Evolutionary conservation across 2,113 vertebrate species (phyloP).

Genomic region (Centropus unirufus): DNA sequence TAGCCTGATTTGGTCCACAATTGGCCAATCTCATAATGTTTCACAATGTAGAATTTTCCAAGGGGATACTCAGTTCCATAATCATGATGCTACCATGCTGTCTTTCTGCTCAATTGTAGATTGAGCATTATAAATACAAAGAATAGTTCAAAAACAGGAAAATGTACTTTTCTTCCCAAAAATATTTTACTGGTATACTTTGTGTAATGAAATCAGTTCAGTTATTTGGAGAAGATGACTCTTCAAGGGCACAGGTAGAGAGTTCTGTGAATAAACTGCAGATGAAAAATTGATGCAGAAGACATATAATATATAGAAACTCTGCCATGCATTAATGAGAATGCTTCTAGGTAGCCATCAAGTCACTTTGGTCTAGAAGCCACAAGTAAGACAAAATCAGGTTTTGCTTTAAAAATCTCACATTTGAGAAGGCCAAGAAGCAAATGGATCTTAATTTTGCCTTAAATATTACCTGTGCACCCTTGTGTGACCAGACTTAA

Average conservation of each 20-base stretch:
- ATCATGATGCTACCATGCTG: not conserved
- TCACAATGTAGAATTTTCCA: not conserved
- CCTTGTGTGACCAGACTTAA: not conserved
- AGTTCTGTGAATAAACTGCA: conserved; percentile 39
- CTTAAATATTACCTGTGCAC: not conserved
- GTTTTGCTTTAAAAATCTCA: not conserved
- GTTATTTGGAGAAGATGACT: conserved; percentile 29
- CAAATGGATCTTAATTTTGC: not conserved
- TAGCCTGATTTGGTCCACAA: not conserved
- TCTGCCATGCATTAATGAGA: conserved; percentile 48
- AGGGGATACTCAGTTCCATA: not conserved
- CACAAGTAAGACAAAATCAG: not conserved
- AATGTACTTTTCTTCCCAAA: not conserved
- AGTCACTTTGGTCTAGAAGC: not conserved
- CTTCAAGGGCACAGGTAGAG: conserved; percentile 47
- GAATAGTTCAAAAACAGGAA: not conserved
- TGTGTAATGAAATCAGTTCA: conserved; percentile 11
- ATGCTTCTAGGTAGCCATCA: not conserved
- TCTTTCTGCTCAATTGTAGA: not conserved
- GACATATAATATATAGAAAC: conserved; percentile 41
- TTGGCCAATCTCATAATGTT: not conserved
- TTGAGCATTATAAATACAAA: not conserved
- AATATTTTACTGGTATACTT: conserved; percentile 20
- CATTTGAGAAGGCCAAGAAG: not conserved
- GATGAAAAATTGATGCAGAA: conserved; percentile 59